A percentile compares a stretch with the other conserved stretches of the same genome.
These are phyloP conservation scores for Trichomycterus rosablanca DNA, from an alignment of 2,113 vertebrate species.

Conservation along the genomic window DNA sequence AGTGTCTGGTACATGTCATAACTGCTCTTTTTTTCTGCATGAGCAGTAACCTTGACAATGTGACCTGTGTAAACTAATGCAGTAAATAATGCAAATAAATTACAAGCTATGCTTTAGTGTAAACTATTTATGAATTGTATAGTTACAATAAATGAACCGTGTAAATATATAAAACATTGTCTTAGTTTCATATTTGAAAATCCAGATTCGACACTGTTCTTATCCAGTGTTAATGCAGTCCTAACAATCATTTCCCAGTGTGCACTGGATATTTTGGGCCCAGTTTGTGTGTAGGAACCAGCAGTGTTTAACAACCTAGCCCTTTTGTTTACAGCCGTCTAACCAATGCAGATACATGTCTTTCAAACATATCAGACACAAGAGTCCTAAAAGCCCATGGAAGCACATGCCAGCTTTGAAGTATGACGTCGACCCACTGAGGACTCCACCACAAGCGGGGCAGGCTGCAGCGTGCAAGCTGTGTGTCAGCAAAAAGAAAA, in stretches of 20 bases:
- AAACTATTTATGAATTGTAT: too few species aligned
- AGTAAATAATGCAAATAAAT: too few species aligned
- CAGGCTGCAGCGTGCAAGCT: slow-evolving; percentile 51
- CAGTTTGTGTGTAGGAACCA: slow-evolving; percentile 33
- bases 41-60: too few species aligned
- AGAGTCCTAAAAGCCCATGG: slow-evolving; percentile 49
- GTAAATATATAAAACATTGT: not conserved
- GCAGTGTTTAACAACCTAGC: slow-evolving; percentile 50
- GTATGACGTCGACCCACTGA: slow-evolving; percentile 59
- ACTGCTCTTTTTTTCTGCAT: too few species aligned
- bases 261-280: slow-evolving; percentile 18
- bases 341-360: slow-evolving; percentile 61
- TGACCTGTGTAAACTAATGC: too few species aligned
- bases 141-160: too few species aligned
- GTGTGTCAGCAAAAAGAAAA: slow-evolving; percentile 55
- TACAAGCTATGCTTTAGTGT: too few species aligned
- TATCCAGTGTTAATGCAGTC: slow-evolving; percentile 26
- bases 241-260: slow-evolving; percentile 10
- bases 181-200: not conserved
- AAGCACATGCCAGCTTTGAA: slow-evolving; percentile 58
- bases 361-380: slow-evolving; percentile 66
- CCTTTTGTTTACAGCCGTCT: slow-evolving; percentile 55
- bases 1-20: too few species aligned
- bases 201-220: not conserved
- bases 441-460: slow-evolving; percentile 57